phyloP scores from a whole-genome alignment of 2,113 vertebrate species.

The Nycticorax nycticorax region DNA sequence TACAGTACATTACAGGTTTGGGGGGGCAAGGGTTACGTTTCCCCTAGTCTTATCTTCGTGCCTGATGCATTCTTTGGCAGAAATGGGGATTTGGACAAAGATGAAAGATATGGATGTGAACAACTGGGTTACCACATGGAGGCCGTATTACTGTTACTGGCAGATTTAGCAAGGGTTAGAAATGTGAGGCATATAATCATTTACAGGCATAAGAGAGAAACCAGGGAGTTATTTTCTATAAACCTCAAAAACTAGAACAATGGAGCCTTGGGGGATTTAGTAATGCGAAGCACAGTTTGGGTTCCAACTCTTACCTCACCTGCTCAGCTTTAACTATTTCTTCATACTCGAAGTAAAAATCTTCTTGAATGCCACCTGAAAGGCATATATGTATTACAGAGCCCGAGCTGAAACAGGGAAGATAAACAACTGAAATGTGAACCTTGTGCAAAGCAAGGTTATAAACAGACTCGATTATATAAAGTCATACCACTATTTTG shows the following conservation, averaged over 20 bases:
- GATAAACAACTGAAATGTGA: background rate
- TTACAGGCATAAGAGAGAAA: constrained; percentile 26
- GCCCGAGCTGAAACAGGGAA: background rate
- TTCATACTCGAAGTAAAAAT: background rate
- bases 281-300: background rate
- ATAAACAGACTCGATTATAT: background rate
- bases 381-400: background rate
- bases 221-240: background rate
- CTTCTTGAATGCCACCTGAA: background rate
- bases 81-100: constrained; percentile 26
- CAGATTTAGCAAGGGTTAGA: background rate
- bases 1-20: constrained; percentile 27
- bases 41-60: constrained; percentile 5
- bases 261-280: background rate
- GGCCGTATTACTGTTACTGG: background rate
- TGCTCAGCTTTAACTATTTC: constrained; percentile 20
- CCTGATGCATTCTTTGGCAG: constrained; percentile 19
- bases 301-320: constrained; percentile 36
- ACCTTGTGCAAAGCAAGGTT: background rate
- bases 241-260: constrained; percentile 4
- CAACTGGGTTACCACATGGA: background rate
- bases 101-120: constrained; percentile 20
- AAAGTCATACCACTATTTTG: background rate
- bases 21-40: constrained; percentile 30
- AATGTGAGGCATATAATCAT: constrained; percentile 26